These are phyloP conservation scores for Pentamera pediparva DNA, from an alignment of 53 echinoderm and acorn worm species.

Conservation along the genomic window DNA sequence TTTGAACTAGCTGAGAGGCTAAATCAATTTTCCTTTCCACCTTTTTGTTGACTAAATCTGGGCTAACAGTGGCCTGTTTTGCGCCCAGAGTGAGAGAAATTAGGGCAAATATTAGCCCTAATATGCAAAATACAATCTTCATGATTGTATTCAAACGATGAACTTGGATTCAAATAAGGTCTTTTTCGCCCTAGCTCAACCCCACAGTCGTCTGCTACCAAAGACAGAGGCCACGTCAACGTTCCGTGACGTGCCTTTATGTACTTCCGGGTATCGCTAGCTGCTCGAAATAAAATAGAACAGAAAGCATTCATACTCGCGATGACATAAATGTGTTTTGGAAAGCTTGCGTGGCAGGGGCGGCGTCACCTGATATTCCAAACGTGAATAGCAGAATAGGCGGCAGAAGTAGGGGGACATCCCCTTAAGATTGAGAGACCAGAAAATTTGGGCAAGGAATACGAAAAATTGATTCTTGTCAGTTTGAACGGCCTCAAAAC, in stretches of 20 bases:
- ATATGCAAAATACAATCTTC: neutral
- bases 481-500: no score
- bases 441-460: no score
- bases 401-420: no score
- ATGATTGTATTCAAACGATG: conserved; percentile 11
- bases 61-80: conserved; percentile 59
- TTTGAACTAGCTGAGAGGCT: conserved; percentile 84
- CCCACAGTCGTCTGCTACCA: conserved; percentile 26
- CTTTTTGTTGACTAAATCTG: conserved; percentile 73
- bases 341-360: no score
- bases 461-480: neutral
- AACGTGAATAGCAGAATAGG: no score
- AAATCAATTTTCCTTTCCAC: conserved; percentile 87
- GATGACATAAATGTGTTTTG: no score
- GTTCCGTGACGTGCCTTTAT: conserved; percentile 10
- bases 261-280: neutral
- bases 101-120: conserved; percentile 10
- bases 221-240: conserved; percentile 19
- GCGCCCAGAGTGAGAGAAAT: conserved; percentile 32
- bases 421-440: no score
- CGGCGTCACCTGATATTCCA: no score
- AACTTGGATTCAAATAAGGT: neutral
- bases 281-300: neutral
- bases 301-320: no score
- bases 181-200: neutral